Conservation (phyloP, 2,888 invertebrate species). For the Drosophila testacea region DNA sequence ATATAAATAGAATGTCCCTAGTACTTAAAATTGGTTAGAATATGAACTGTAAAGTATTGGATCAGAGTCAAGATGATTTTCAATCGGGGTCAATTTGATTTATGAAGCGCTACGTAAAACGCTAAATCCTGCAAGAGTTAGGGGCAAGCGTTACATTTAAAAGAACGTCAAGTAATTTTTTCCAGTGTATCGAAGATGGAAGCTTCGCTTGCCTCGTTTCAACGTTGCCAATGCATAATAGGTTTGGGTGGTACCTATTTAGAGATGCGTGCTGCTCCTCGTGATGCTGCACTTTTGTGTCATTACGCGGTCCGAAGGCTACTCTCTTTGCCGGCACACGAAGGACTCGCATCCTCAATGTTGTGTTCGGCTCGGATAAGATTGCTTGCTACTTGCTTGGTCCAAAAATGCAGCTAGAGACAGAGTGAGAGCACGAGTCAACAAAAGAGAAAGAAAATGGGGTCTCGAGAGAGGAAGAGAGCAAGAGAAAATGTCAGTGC, state of each 20-base stretch:
- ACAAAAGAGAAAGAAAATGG: constrained; percentile 9
- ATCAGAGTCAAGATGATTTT: no score
- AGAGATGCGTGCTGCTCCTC: constrained; percentile 10
- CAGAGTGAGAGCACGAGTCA: constrained; percentile 16
- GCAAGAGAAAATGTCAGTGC: constrained; percentile 5
- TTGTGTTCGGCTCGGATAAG: constrained; percentile 44
- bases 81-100: no score
- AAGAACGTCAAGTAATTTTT: neutral
- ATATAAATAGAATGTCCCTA: no score
- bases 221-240: constrained; percentile 22
- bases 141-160: no score
- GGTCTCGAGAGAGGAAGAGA: constrained; percentile 14
- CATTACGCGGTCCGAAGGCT: neutral
- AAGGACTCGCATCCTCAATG: constrained; percentile 19
- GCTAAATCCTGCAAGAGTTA: no score
- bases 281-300: constrained; percentile 1
- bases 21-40: no score
- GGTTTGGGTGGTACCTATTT: constrained; percentile 33
- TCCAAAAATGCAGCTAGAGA: constrained; percentile 57
- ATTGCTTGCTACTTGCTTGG: constrained; percentile 52
- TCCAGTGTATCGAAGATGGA: constrained; percentile 37
- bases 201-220: constrained; percentile 37
- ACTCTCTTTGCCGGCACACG: constrained; percentile 47
- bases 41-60: no score
- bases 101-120: no score